Evolutionary conservation across 2,888 invertebrate species (phyloP), one percentile per base, ranked within the genome.

Genomic region (Megamerina dolium): DNA sequence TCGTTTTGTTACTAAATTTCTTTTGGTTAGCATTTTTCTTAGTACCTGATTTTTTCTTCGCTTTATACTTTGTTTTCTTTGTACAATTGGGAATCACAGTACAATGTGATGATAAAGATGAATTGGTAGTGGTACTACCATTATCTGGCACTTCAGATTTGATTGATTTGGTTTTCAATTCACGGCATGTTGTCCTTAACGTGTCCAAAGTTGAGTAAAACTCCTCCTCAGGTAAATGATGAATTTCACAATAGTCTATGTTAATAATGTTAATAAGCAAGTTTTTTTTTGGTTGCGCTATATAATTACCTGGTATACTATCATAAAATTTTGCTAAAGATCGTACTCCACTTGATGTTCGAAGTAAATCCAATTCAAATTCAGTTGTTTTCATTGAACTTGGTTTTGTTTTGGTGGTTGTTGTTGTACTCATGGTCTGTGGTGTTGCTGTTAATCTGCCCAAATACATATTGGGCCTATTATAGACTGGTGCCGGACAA

Each of bases 181-280:
- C 56, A 13, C 57, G 59, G 34, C 65, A 66, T 19, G 64, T 66
- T n/a, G 57, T 56, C 14, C 62, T 61, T 17, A 69, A 53, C 3
- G 56, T 76, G 63, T 83, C 80, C 38, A 88, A 63, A 26, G 82
- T 82, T 12, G 78, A 78, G 62, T 85, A 83, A 65, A 87, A 87
- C 57, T 88, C 87, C 44, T 78, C 80, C 47, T 80, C 80, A 0
- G 85, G 80, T 51, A 87, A 72, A 69, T 87, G 86, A 63, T 84
- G 79, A 3, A 88, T 77, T 37, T 87, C 86, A 45, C 78, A 78
- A 53, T 87, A 87, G 61, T 87, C 86, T 43, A 21, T 3, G n/a
- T n/a, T n/a, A n/a, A n/a, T n/a, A n/a, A n/a, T n/a, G n/a, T n/a
- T n/a, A n/a, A n/a, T n/a, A n/a, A n/a, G n/a, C n/a, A n/a, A n/a